Evolutionary conservation across 2,797 vertebrate genomes (phyloP).

Genomic region (Acropternis orthonyx): DNA sequence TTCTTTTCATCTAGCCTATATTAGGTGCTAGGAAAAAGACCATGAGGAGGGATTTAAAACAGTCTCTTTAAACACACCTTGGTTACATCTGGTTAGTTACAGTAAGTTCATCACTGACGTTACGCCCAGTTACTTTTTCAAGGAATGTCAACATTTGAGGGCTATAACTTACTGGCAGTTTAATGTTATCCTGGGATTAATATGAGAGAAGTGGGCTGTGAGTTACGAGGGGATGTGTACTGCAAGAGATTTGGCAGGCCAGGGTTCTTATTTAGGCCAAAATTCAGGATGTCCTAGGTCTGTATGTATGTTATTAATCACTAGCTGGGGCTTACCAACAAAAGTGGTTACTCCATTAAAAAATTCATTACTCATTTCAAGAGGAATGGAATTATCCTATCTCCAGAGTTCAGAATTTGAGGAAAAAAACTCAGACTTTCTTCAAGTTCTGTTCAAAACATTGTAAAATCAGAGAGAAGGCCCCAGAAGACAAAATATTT

Average conservation of each 20-base stretch:
- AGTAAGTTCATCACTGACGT: background rate
- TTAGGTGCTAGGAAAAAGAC: constrained; percentile 30
- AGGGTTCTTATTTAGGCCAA: constrained; percentile 37
- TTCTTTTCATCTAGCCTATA: constrained; percentile 38
- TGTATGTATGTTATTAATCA: background rate
- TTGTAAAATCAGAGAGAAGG: background rate
- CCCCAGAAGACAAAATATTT: background rate
- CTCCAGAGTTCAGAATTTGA: background rate
- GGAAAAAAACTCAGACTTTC: background rate
- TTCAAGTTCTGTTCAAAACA: background rate
- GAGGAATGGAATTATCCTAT: background rate
- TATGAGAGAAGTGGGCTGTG: constrained; percentile 6
- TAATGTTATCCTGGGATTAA: constrained; percentile 53
- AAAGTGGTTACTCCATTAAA: constrained; percentile 27
- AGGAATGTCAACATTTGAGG: constrained; percentile 36
- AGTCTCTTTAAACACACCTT: constrained; percentile 22
- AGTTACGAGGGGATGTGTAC: background rate
- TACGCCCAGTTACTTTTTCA: constrained; percentile 9
- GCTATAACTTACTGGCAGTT: constrained; percentile 2
- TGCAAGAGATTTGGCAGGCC: constrained; percentile 49
- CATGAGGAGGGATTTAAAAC: constrained; percentile 14
- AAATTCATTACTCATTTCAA: constrained; percentile 31
- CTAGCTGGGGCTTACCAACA: constrained; percentile 29
- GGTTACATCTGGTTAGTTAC: constrained; percentile 33
- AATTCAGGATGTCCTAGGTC: constrained; percentile 29